A percentile compares a stretch with the other conserved stretches of the same genome.
These are phyloP conservation scores for Craterocephalus amniculus DNA, from an alignment of 2,797 vertebrate genomes.

Conservation along the genomic window DNA sequence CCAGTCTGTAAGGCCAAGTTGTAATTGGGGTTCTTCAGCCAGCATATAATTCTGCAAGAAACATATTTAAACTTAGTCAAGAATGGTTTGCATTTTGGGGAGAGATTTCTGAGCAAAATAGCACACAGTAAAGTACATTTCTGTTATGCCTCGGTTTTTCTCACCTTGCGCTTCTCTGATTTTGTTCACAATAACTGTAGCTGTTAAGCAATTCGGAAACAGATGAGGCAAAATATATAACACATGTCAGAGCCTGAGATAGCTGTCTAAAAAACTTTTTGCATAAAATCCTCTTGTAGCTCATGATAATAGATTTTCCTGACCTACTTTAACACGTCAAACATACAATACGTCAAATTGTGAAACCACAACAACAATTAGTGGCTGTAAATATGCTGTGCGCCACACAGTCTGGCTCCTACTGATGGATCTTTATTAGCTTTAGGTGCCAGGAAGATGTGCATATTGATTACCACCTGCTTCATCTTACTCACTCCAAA, in stretches of 20 bases:
- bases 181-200: conserved; percentile 30
- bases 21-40: conserved; percentile 73
- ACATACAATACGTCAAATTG: conserved; percentile 51
- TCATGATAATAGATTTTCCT: conserved; percentile 20
- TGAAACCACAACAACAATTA: conserved; percentile 66
- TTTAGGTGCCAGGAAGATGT: conserved; percentile 71
- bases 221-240: conserved; percentile 14
- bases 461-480: conserved; percentile 71
- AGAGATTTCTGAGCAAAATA: conserved; percentile 42
- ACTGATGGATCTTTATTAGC: conserved; percentile 66
- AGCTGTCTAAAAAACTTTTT: background rate
- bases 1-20: conserved; percentile 57
- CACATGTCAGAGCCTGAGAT: conserved; percentile 2
- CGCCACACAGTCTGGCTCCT: conserved; percentile 72
- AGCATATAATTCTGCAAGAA: conserved; percentile 57
- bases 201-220: conserved; percentile 20
- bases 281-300: conserved; percentile 13
- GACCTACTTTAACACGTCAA: conserved; percentile 38
- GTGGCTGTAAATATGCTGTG: conserved; percentile 64
- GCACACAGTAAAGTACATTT: conserved; percentile 28
- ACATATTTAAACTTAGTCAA: conserved; percentile 61
- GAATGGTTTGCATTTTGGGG: conserved; percentile 36
- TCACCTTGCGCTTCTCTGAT: conserved; percentile 5
- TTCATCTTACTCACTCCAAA: conserved; percentile 57
- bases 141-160: background rate